A percentile compares a stretch with the other conserved stretches of the same genome.
phyloP scores from a whole-genome alignment of 37 sponge, comb jelly and placozoan species.

The Geodia barretti region DNA sequence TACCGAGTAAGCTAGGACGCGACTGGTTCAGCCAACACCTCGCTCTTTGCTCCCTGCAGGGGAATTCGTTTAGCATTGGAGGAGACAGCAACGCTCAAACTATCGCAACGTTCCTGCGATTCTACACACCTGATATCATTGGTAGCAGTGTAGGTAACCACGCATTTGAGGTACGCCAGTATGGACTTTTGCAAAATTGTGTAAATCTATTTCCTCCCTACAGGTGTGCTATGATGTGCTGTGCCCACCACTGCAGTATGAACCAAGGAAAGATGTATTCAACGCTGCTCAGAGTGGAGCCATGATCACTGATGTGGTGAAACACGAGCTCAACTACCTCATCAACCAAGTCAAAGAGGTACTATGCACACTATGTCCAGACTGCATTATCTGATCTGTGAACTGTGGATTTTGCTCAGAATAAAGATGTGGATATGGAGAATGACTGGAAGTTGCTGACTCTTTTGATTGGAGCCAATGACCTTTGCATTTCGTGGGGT shows the following conservation, averaged over 20 bases:
- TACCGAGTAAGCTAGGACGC: conserved; percentile 54
- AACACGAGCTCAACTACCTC: conserved; percentile 71
- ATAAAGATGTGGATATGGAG: conserved; percentile 59
- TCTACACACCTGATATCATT: conserved; percentile 58
- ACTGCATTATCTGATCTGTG: background rate
- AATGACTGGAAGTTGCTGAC: conserved; percentile 88
- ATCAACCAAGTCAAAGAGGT: conserved; percentile 45
- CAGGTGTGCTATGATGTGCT: conserved; percentile 78
- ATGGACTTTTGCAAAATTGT: too few species aligned
- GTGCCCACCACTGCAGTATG: conserved; percentile 77
- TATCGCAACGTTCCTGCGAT: conserved; percentile 59
- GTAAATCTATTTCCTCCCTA: background rate
- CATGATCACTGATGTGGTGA: conserved; percentile 67
- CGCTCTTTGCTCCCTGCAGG: conserved; percentile 26
- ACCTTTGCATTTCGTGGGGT: too few species aligned
- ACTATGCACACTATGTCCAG: conserved; percentile 4
- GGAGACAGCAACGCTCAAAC: conserved; percentile 70
- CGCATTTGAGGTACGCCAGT: conserved; percentile 58
- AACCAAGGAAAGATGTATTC: conserved; percentile 71
- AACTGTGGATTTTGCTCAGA: background rate
- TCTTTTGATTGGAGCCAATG: conserved; percentile 80
- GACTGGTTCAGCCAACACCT: background rate
- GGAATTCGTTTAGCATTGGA: conserved; percentile 80
- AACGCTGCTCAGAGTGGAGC: conserved; percentile 91
- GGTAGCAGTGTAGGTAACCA: conserved; percentile 77